Evolutionary conservation across 2,797 vertebrate species (phyloP).

Genomic region (Callimico goeldii): DNA sequence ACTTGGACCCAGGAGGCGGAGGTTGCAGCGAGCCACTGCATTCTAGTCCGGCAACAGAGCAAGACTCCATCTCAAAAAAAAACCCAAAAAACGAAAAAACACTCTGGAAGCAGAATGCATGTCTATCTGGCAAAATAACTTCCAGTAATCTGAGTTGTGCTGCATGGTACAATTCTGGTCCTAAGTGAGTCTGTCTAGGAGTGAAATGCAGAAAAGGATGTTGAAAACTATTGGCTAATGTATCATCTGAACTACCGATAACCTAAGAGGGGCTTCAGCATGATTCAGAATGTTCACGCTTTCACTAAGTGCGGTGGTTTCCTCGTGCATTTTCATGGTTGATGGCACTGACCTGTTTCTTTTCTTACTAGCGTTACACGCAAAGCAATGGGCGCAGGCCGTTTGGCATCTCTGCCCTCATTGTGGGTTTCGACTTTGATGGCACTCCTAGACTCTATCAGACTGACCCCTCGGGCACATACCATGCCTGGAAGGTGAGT

Average conservation of each 20-base stretch:
- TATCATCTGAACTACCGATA: neutral
- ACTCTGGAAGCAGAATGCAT: neutral
- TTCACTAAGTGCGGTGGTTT: neutral
- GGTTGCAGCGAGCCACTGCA: no score
- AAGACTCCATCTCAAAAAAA: no score
- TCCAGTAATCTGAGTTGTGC: neutral
- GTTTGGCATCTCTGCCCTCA: conserved; percentile 91
- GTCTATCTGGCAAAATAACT: neutral
- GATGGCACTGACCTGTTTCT: neutral
- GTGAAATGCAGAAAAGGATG: neutral
- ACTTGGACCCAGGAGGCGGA: no score
- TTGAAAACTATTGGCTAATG: rapidly evolving
- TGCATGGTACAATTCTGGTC: rapidly evolving
- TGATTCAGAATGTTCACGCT: neutral
- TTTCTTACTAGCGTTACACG: conserved; percentile 87
- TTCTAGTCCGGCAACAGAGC: no score
- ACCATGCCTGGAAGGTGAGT: conserved; percentile 92
- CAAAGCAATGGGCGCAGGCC: conserved; percentile 92
- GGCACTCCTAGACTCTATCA: conserved; percentile 91
- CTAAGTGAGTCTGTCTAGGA: neutral
- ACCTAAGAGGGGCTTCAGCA: neutral
- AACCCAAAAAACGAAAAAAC: no score
- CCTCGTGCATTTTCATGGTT: rapidly evolving
- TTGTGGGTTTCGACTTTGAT: conserved; percentile 92
- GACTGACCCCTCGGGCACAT: conserved; percentile 91